These are phyloP conservation scores for Lithophane socia DNA, from an alignment of 2,888 invertebrate species.

Conservation along the genomic window DNA sequence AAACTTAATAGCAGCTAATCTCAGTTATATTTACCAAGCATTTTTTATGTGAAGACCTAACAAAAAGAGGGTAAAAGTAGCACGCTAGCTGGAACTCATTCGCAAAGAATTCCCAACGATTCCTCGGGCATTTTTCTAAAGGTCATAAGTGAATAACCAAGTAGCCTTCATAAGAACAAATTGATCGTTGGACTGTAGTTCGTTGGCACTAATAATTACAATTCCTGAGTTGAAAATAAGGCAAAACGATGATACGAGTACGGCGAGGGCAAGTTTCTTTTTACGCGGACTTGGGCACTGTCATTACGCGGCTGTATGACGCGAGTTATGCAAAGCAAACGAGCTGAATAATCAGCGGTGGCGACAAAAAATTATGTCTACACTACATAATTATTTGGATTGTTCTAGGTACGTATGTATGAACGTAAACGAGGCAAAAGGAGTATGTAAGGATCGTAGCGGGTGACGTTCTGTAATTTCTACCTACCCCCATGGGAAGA, in stretches of 20 bases:
- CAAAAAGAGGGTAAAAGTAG: conserved; percentile 52
- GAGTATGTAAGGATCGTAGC: too few relatives aligned
- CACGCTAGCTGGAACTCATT: conserved; percentile 54
- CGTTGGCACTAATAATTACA: conserved; percentile 84
- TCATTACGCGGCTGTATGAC: conserved; percentile 69
- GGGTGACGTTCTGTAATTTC: too few relatives aligned
- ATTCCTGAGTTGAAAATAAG: conserved; percentile 75
- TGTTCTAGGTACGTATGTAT: conserved; percentile 9
- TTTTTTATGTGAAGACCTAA: conserved; percentile 41
- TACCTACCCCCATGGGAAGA: too few relatives aligned
- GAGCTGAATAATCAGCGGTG: conserved; percentile 47
- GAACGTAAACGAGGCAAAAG: too few relatives aligned
- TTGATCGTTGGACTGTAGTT: conserved; percentile 73
- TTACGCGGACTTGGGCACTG: conserved; percentile 74
- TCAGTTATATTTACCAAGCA: conserved; percentile 34
- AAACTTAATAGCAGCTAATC: conserved; percentile 38
- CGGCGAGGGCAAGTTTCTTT: conserved; percentile 71
- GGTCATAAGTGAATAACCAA: conserved; percentile 88
- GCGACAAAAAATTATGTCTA: conserved; percentile 29
- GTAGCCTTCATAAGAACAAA: conserved; percentile 75
- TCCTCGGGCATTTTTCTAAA: conserved; percentile 82
- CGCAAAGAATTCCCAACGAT: conserved; percentile 72
- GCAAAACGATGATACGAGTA: conserved; percentile 69
- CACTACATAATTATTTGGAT: conserved; percentile 23
- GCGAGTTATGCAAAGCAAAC: conserved; percentile 68